Evolutionary conservation across 2,797 vertebrate genomes (phyloP), one percentile per base, ranked within the genome.

Genomic region (Anomalospiza imberbis): DNA sequence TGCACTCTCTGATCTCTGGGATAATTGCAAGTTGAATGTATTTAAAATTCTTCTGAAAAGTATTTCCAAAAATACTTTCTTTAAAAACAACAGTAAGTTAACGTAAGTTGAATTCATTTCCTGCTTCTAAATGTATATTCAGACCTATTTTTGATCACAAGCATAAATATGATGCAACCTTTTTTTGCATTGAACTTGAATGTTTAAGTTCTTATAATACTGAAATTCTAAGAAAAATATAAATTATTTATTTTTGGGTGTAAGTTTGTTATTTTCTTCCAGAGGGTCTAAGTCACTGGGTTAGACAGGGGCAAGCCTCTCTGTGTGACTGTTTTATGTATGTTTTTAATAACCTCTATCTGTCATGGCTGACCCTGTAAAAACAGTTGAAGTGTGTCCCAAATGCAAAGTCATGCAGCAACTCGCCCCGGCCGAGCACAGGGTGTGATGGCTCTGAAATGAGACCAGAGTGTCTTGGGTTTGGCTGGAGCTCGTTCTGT

Each of bases 351-450:
- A 67, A 34, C 14, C 28, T 77, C 13, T 74, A 1, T 13, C 60
- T 76, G 14, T 85, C 34, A 2, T 7, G 24, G 21, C 32, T 80
- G 82, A 67, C 50, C 26, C 11, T 48, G 10, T 36, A 28, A 45
- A 58, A 79, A 10, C 38, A 45, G 32, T 11, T 62, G 40, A 54
- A 36, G 25, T 31, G n/a, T 55, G 71, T 21, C 55, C 31, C 42
- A 36, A 5, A 31, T 60, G 53, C 73, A 54, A 87, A 67, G 48
- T 47, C 18, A 12, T 0, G 4, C 45, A 42, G 40, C 1, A 3
- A 1, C 32, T 10, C 4, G 1, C 34, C 40, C 55, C 2, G 6
- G 32, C 45, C 0, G 8, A 62, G 58, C 3, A 17, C 16, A 18
- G 63, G 15, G 11, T 57, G 38, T 18, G 28, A 10, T 32, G 25